A percentile compares a stretch with the other conserved stretches of the same genome.
Evolutionary conservation across 2,797 vertebrate species (phyloP).

Genomic region (Lindbergichthys nudifrons): DNA sequence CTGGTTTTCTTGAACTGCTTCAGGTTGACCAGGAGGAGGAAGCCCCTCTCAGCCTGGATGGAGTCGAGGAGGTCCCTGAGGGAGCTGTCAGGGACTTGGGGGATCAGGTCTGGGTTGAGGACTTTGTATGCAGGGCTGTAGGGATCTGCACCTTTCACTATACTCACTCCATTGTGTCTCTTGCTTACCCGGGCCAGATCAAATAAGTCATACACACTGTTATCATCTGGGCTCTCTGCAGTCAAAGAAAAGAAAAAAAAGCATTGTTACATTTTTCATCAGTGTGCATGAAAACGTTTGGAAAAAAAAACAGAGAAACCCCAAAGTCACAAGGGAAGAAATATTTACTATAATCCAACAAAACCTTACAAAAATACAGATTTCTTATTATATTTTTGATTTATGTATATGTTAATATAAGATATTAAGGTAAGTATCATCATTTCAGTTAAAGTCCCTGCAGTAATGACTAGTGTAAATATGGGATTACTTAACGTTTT

Average conservation of each 20-base stretch:
- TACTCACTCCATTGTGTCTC: conserved; percentile 87
- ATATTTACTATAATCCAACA: not conserved
- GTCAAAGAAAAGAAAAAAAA: conserved; percentile 40
- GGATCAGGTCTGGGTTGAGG: conserved; percentile 92
- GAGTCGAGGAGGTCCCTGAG: conserved; percentile 96
- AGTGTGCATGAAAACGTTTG: not conserved
- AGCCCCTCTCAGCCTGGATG: conserved; percentile 92
- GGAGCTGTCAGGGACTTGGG: conserved; percentile 88
- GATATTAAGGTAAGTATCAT: not conserved
- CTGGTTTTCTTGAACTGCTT: conserved; percentile 92
- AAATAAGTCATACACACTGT: conserved; percentile 95
- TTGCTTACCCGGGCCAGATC: conserved; percentile 88
- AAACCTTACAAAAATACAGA: not conserved
- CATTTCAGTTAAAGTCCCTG: not conserved
- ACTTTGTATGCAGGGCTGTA: conserved; percentile 95
- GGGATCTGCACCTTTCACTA: conserved; percentile 92
- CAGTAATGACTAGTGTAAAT: not conserved
- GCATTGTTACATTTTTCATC: conserved; percentile 18
- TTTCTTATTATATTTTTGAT: not conserved
- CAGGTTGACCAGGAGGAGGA: conserved; percentile 93
- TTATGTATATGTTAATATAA: not conserved
- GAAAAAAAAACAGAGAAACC: conserved; percentile 28
- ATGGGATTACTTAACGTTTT: not conserved
- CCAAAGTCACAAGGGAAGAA: not conserved
- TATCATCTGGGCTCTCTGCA: conserved; percentile 89